Conservation (phyloP, 2,113 vertebrate genomes). For the Tragulus kanchil region DNA sequence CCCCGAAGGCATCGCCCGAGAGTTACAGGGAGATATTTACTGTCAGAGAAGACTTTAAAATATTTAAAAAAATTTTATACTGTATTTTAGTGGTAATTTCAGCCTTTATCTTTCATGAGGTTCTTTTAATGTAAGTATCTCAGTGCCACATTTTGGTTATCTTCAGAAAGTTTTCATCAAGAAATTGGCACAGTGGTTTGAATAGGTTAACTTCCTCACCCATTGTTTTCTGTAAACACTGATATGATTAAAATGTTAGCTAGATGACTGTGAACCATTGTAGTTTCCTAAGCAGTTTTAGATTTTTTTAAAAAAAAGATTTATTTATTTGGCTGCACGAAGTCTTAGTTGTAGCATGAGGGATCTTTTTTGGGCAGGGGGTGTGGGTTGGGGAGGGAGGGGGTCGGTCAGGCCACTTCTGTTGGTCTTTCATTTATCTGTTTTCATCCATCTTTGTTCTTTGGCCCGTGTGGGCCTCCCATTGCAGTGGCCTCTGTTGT, state of each 20-base stretch:
- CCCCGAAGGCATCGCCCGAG: no score
- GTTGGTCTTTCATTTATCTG: no score
- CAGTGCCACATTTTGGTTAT: neutral
- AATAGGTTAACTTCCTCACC: neutral
- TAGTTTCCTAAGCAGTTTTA: conserved; percentile 29
- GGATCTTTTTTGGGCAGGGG: no score
- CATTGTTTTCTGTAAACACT: neutral
- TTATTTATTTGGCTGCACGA: no score
- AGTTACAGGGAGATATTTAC: no score
- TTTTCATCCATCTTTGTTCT: no score
- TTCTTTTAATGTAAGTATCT: conserved; percentile 48
- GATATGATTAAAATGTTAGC: neutral
- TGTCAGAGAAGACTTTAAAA: neutral
- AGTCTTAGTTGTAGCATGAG: no score
- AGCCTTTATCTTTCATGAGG: neutral
- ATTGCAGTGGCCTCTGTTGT: no score
- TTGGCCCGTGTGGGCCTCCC: no score
- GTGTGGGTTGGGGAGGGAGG: no score
- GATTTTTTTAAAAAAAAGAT: neutral
- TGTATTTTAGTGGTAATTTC: conserved; percentile 55
- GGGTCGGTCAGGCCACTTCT: no score
- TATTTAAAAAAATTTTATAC: neutral
- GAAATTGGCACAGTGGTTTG: conserved; percentile 1
- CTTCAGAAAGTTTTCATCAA: conserved; percentile 7
- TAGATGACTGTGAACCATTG: neutral